Percentiles rank a stretch among this genome's conserved stretches.
These are phyloP conservation scores for Gymnosoma rotundatum DNA, from an alignment of 2,888 invertebrate genomes.

Conservation along the genomic window DNA sequence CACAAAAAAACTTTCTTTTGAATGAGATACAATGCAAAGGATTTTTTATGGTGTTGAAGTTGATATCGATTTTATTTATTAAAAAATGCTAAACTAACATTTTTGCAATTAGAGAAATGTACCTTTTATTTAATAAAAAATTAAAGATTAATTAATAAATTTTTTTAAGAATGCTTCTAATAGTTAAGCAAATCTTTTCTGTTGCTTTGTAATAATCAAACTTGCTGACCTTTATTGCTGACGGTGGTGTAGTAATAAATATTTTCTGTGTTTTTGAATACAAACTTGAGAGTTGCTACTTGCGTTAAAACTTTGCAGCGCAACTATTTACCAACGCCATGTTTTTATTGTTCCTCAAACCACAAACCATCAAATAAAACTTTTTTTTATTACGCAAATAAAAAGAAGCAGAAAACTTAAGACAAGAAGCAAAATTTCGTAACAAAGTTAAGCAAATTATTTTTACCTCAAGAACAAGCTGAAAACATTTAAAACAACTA, in stretches of 20 bases:
- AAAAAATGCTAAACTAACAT: no score
- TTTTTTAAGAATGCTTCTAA: no score
- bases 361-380: conserved; percentile 38
- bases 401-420: neutral
- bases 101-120: no score
- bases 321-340: conserved; percentile 22
- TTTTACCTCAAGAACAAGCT: conserved; percentile 34
- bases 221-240: conserved; percentile 35
- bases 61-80: no score
- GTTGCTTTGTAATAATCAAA: neutral
- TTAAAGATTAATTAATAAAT: no score
- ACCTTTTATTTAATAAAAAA: no score
- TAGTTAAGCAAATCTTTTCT: neutral
- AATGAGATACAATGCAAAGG: neutral
- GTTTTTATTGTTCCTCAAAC: conserved; percentile 12
- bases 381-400: conserved; percentile 10
- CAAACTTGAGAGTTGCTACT: conserved; percentile 35
- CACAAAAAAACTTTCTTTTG: no score
- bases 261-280: conserved; percentile 22
- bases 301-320: conserved; percentile 17
- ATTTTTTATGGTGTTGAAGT: no score
- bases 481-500: conserved; percentile 19
- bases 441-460: conserved; percentile 39
- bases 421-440: neutral
- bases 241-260: neutral